phyloP scores from a whole-genome alignment of 2,797 vertebrate genomes.

The Caiman crocodilus region DNA sequence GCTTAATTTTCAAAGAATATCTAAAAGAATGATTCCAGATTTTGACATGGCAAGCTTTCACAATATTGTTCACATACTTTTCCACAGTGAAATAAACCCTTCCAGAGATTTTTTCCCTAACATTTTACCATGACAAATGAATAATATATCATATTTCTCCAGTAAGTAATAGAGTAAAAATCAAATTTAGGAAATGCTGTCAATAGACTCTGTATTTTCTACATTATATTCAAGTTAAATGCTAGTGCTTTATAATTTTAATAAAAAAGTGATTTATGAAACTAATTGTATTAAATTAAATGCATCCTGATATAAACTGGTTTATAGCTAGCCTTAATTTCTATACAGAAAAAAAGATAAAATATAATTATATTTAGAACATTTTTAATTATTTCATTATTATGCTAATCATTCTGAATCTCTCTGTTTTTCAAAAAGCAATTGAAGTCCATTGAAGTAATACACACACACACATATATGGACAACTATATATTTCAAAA shows the following conservation, averaged over 20 bases:
- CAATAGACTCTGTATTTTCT: background rate
- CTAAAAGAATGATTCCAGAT: slow-evolving; percentile 83
- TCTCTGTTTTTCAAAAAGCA: background rate
- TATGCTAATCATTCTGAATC: background rate
- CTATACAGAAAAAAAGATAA: background rate
- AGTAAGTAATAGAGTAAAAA: slow-evolving; percentile 54
- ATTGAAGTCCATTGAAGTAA: background rate
- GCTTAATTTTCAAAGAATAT: slow-evolving; percentile 84
- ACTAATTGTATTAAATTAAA: slow-evolving; percentile 22
- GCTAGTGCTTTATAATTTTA: background rate
- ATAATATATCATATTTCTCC: background rate
- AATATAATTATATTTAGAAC: background rate
- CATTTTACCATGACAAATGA: slow-evolving; percentile 63
- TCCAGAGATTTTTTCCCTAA: slow-evolving; percentile 35
- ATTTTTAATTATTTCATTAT: background rate
- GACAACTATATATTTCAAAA: background rate
- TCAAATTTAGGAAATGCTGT: slow-evolving; percentile 17
- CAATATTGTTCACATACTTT: slow-evolving; percentile 77
- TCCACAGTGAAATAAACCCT: slow-evolving; percentile 77
- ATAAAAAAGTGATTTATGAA: background rate
- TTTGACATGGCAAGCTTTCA: slow-evolving; percentile 77
- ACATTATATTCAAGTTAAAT: background rate
- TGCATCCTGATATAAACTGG: background rate
- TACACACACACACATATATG: background rate
- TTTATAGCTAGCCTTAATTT: background rate